These are phyloP conservation scores for Heliornis fulica DNA, from an alignment of 2,113 vertebrate genomes.

Conservation along the genomic window DNA sequence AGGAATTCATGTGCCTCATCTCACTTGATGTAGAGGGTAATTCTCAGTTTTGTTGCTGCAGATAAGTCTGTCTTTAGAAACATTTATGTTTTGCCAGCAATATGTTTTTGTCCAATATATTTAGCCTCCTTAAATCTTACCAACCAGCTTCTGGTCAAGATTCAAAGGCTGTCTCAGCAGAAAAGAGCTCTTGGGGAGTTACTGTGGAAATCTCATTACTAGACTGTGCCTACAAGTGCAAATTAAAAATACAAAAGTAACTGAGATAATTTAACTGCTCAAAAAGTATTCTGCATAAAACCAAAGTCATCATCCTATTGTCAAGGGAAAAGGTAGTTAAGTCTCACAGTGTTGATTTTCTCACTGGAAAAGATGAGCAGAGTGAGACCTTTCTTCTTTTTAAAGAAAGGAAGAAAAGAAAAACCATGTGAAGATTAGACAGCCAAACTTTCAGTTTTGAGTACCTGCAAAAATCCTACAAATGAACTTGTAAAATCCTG, in stretches of 20 bases:
- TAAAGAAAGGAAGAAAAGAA: background rate
- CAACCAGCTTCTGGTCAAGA: background rate
- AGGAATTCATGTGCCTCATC: background rate
- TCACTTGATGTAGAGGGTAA: background rate
- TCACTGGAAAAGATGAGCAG: background rate
- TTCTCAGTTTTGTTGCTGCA: background rate
- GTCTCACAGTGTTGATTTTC: background rate
- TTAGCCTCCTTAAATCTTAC: background rate
- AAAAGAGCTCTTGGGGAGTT: background rate
- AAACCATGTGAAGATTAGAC: background rate
- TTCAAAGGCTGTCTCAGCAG: background rate
- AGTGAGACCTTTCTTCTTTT: background rate
- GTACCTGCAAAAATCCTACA: background rate
- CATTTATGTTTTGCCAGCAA: background rate
- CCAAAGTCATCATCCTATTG: background rate
- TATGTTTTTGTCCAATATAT: background rate
- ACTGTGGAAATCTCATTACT: background rate
- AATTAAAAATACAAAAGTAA: background rate
- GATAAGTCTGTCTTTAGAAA: background rate
- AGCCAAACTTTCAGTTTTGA: background rate
- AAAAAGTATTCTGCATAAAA: background rate
- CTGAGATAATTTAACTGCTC: background rate
- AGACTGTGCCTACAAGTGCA: background rate
- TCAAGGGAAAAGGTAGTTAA: background rate
- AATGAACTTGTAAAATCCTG: background rate